These are phyloP conservation scores for Philaethria dido DNA, from an alignment of 2,888 invertebrate genomes.

Conservation along the genomic window DNA sequence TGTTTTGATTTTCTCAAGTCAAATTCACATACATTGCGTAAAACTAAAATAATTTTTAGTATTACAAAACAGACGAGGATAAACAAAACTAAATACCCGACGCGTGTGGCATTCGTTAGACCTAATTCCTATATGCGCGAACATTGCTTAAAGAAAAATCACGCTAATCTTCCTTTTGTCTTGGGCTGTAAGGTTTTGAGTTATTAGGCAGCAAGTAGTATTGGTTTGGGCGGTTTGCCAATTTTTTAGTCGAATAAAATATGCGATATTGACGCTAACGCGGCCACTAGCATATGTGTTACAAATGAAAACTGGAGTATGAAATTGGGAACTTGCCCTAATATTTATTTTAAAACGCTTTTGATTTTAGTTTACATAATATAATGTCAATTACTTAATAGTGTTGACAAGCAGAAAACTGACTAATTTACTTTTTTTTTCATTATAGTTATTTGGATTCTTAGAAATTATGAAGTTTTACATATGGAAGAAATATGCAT, in stretches of 20 bases:
- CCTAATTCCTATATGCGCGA: neutral
- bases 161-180: neutral
- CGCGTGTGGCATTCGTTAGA: slow-evolving; percentile 14
- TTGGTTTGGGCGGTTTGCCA: slow-evolving; percentile 67
- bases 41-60: neutral
- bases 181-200: slow-evolving; percentile 18
- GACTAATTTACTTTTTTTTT: too few relatives aligned
- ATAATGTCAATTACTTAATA: neutral
- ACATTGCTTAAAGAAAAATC: neutral
- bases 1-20: too few relatives aligned
- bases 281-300: slow-evolving; percentile 51
- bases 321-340: slow-evolving; percentile 48
- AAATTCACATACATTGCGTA: too few relatives aligned
- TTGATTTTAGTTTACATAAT: slow-evolving; percentile 14
- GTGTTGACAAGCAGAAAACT: neutral
- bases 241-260: slow-evolving; percentile 72
- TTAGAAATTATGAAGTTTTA: neutral
- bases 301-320: slow-evolving; percentile 56
- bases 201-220: slow-evolving; percentile 48
- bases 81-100: neutral
- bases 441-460: neutral
- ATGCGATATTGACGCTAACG: slow-evolving; percentile 62
- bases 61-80: neutral
- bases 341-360: slow-evolving; percentile 30
- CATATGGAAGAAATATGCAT: neutral